Base-by-base conservation (phyloP, 2,797 vertebrate species). In the Spinus pinus region DNA sequence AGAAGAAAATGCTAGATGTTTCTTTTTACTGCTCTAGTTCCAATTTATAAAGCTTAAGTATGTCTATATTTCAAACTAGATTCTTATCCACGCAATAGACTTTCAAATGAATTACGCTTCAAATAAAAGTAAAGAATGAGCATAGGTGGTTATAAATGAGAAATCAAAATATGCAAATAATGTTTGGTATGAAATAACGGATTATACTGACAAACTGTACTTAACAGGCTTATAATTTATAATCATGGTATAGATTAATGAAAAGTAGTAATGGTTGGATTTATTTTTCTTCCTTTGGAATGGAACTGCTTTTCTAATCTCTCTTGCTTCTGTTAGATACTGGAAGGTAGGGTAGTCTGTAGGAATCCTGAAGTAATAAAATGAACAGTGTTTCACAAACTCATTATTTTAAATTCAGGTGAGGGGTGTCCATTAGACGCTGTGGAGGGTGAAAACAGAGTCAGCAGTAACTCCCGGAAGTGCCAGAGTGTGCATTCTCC, bases 41-140 rank as follows among this genome's bases (percentile, higher is more conserved):
- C 24, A 73, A 71, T 90, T 90, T 90, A 78, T 92, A 88, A 95
- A 93, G 11, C n/a, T 80, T 90, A 90, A 95, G 78, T 88, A 93
- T 41, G 33, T 33, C 72, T 92, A 51, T 93, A 96, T 94, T 93
- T 96, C 93, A 96, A 57, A 70, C 41, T 72, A 88, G 65, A 90
- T 86, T 93, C 62, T 94, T 96, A 95, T 84, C 83, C 49, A 14
- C 51, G 28, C 74, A 96, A 92, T 57, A 93, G 90, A 81, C 19
- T 28, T 91, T 90, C 51, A 95, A 94, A 96, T 93, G 81, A 96
- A 93, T 93, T 96, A 80, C 39, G 57, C 61, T 96, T 93, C 90
- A 91, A 97, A 94, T 96, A 95, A 94, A 96, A 94, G 58, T 94
- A 71, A 97, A 83, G 61, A 95, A 95, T 92, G 90, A 84, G 14